A percentile compares a stretch with the other conserved stretches of the same genome.
Evolutionary conservation across 2,888 invertebrate genomes (phyloP).

Genomic region (Dermolepida albohirtum): DNA sequence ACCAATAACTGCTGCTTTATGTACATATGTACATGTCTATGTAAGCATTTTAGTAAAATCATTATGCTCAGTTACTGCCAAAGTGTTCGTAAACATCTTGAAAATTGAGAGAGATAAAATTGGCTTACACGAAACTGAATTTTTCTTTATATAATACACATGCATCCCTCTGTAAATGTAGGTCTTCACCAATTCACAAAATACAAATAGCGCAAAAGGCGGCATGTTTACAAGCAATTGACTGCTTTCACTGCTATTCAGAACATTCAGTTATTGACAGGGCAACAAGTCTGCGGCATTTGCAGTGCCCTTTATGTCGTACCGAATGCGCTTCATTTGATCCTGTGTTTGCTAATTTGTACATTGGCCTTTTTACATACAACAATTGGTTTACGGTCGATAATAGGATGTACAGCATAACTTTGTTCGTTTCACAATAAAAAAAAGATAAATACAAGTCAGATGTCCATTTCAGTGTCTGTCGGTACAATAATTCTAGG

Average conservation of each 20-base stretch:
- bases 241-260: conserved; percentile 50
- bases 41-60: background rate
- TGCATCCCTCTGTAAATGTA: background rate
- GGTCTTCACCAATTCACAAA: background rate
- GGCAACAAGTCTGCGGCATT: conserved; percentile 51
- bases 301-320: conserved; percentile 44
- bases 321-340: conserved; percentile 40
- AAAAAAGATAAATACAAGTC: conserved; percentile 23
- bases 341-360: conserved; percentile 25
- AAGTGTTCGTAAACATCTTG: conserved; percentile 9
- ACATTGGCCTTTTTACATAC: conserved; percentile 27
- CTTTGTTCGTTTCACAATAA: conserved; percentile 14
- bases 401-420: conserved; percentile 27
- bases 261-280: conserved; percentile 50
- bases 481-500: conserved; percentile 21
- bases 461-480: conserved; percentile 12
- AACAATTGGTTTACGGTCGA: conserved; percentile 32
- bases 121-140: conserved; percentile 26
- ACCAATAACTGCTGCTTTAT: too few relatives aligned
- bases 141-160: conserved; percentile 6
- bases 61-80: conserved; percentile 11
- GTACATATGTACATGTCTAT: too few relatives aligned
- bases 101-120: conserved; percentile 5
- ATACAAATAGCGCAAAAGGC: conserved; percentile 36
- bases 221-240: conserved; percentile 50